Percentiles rank a stretch among this genome's conserved stretches.
Evolutionary conservation across 2,797 vertebrate genomes (phyloP).

Genomic region (Micrastur ruficollis): DNA sequence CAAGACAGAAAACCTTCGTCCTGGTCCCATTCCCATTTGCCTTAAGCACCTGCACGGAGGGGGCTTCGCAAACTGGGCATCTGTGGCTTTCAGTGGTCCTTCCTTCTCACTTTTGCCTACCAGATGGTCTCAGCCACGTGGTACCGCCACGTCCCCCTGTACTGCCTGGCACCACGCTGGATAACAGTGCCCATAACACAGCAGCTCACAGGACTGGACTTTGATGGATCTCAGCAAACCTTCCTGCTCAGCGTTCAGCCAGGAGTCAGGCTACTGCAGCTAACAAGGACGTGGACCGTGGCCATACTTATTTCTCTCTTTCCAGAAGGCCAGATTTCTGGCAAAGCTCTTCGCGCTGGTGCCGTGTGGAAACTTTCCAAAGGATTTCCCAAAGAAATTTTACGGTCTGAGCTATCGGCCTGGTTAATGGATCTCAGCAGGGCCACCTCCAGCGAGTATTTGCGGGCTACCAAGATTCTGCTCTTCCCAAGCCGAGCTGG

Average conservation of each 20-base stretch:
- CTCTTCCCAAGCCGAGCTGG: not conserved
- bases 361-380: not conserved
- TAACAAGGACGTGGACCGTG: fast-evolving
- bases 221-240: not conserved
- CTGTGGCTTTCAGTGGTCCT: not conserved
- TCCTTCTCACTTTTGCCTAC: not conserved
- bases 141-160: not conserved
- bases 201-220: not conserved
- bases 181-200: fast-evolving
- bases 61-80: not conserved
- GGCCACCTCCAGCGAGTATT: not conserved
- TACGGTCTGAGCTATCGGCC: fast-evolving
- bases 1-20: not conserved
- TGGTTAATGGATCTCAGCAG: not conserved
- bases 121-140: not conserved
- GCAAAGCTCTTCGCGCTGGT: not conserved
- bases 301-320: no score
- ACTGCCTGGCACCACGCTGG: not conserved
- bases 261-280: not conserved
- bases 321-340: not conserved
- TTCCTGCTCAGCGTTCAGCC: not conserved
- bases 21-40: not conserved
- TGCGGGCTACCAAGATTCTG: not conserved
- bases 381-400: not conserved
- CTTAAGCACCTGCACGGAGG: not conserved